phyloP scores from a whole-genome alignment of 1,140 invertebrate species.

The Papilio helenus region DNA sequence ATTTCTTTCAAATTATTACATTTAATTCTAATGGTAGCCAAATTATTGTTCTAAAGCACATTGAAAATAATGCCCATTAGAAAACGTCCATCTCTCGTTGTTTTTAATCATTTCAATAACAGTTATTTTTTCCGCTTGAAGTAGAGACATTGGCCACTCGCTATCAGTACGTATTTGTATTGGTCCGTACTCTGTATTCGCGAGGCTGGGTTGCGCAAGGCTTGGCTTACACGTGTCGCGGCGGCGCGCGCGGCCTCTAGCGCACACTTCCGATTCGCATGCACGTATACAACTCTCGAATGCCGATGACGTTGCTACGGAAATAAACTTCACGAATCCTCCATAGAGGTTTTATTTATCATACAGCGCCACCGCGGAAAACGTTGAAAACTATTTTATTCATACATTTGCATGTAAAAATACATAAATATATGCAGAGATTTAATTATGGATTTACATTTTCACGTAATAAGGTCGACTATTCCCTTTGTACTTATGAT shows the following conservation, averaged over 20 bases:
- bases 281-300: slow-evolving; percentile 72
- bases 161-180: slow-evolving; percentile 7
- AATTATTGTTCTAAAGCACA: neutral
- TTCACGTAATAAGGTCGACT: neutral
- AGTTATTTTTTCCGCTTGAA: slow-evolving; percentile 25
- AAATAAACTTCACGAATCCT: slow-evolving; percentile 50
- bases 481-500: neutral
- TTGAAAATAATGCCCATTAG: neutral
- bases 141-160: neutral
- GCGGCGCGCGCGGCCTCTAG: slow-evolving; percentile 64
- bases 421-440: neutral
- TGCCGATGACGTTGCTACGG: slow-evolving; percentile 62
- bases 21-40: no score
- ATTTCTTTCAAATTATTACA: no score
- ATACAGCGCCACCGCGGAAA: neutral
- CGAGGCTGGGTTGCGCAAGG: slow-evolving; percentile 76
- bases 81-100: no score
- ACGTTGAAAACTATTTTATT: neutral
- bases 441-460: neutral
- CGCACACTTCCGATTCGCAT: slow-evolving; percentile 79
- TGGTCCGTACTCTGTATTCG: slow-evolving; percentile 60
- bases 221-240: slow-evolving; percentile 73
- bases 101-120: no score
- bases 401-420: neutral
- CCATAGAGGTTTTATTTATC: neutral